Conservation (phyloP, 2,888 invertebrate species). For the Apantesis nais region DNA sequence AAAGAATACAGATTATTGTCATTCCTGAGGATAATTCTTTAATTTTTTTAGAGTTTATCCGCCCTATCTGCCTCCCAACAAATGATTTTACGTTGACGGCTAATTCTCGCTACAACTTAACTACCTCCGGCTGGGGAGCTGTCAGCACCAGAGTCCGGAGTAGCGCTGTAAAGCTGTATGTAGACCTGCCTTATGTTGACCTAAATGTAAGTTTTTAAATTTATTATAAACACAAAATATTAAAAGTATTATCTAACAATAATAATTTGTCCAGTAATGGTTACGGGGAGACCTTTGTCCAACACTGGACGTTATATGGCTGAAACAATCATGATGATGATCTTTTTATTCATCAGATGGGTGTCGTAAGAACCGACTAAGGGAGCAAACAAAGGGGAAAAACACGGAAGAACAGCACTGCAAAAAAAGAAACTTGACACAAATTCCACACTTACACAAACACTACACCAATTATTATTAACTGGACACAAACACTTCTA, state of each 20-base stretch:
- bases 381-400: too few species aligned
- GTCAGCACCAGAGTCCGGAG: constrained; percentile 43
- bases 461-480: too few species aligned
- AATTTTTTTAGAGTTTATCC: constrained; percentile 55
- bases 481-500: too few species aligned
- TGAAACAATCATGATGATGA: too few species aligned
- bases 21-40: not conserved
- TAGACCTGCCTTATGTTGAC: constrained; percentile 46
- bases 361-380: too few species aligned
- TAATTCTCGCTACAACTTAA: constrained; percentile 7
- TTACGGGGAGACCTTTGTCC: too few species aligned
- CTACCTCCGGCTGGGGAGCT: constrained; percentile 46
- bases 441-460: too few species aligned
- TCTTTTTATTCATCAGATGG: too few species aligned
- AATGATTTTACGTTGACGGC: constrained; percentile 37
- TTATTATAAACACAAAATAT: not conserved
- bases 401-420: too few species aligned
- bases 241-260: not conserved
- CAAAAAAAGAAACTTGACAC: too few species aligned
- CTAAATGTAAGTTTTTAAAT: constrained; percentile 1
- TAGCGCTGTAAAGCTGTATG: constrained; percentile 56
- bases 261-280: too few species aligned
- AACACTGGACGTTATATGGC: too few species aligned
- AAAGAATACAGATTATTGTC: not conserved
- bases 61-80: constrained; percentile 57